Percentiles rank a stretch among this genome's conserved stretches.
Conservation (phyloP, 37 sponge, comb jelly and placozoan genomes). For the Aplysina aerophoba region DNA sequence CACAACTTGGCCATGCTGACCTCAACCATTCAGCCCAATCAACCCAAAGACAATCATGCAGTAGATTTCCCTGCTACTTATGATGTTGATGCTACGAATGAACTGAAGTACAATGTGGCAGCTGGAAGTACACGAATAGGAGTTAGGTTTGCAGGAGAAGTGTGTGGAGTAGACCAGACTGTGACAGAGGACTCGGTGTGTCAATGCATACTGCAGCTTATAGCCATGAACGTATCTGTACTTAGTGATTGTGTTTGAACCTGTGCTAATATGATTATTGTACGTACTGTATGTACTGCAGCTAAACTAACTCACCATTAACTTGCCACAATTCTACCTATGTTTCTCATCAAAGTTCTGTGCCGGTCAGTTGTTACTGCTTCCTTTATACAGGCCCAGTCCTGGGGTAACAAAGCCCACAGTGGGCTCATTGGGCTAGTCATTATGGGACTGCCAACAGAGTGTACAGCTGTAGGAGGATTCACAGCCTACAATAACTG, state of each 20-base stretch:
- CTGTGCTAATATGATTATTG: neutral
- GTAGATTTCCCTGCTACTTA: conserved; percentile 90
- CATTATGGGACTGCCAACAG: conserved; percentile 55
- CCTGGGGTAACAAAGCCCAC: conserved; percentile 85
- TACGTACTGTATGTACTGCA: neutral
- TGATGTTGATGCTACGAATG: conserved; percentile 73
- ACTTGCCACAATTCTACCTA: too few relatives aligned
- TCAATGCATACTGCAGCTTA: neutral
- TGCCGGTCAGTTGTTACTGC: neutral
- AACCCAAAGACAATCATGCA: conserved; percentile 79
- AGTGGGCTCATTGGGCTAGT: conserved; percentile 65
- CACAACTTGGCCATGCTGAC: conserved; percentile 76
- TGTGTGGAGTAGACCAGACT: conserved; percentile 42
- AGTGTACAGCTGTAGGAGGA: conserved; percentile 73
- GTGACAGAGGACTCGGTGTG: conserved; percentile 13
- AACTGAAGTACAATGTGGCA: conserved; percentile 71
- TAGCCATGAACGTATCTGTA: too few relatives aligned
- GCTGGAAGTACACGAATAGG: conserved; percentile 72
- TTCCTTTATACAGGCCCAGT: conserved; percentile 53
- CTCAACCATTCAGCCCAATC: conserved; percentile 71
- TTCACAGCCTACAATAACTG: conserved; percentile 74
- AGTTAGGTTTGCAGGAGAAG: conserved; percentile 67
- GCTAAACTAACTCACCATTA: too few relatives aligned
- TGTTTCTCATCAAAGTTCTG: too few relatives aligned
- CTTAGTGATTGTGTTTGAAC: too few relatives aligned